Percentiles rank a stretch among this genome's conserved stretches.
These are phyloP conservation scores for Cynoglossus semilaevis DNA, from an alignment of 2,113 vertebrate genomes.

Conservation along the genomic window DNA sequence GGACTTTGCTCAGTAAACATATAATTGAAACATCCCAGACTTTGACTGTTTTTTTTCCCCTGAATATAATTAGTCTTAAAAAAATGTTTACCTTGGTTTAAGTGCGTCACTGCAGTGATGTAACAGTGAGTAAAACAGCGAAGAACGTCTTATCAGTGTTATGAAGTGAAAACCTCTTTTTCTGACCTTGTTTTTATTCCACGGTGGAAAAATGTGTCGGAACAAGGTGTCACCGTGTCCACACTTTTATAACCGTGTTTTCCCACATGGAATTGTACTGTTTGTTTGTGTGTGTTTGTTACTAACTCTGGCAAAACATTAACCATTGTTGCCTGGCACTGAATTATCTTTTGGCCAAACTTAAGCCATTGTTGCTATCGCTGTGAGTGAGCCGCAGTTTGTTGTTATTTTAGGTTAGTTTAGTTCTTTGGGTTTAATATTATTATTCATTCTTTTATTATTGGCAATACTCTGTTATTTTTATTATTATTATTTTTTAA, in stretches of 20 bases:
- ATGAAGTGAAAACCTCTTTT: slow-evolving; percentile 29
- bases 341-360: background rate
- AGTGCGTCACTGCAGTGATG: slow-evolving; percentile 12
- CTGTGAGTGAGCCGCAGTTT: no score
- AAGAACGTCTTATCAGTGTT: slow-evolving; percentile 58
- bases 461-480: background rate
- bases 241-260: slow-evolving; percentile 3
- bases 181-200: slow-evolving; percentile 54
- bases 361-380: background rate
- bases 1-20: no score
- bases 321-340: background rate
- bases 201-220: slow-evolving; percentile 36
- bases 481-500: background rate
- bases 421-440: no score
- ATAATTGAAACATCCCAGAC: no score
- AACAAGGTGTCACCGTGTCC: slow-evolving; percentile 8
- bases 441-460: no score
- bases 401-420: no score
- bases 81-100: no score
- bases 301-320: background rate
- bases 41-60: no score
- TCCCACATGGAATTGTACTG: slow-evolving; percentile 3
- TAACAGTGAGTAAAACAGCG: slow-evolving; percentile 13
- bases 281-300: no score
- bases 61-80: no score